Conservation (phyloP, 2,797 vertebrate species). For the Myiotriccus ornatus region DNA sequence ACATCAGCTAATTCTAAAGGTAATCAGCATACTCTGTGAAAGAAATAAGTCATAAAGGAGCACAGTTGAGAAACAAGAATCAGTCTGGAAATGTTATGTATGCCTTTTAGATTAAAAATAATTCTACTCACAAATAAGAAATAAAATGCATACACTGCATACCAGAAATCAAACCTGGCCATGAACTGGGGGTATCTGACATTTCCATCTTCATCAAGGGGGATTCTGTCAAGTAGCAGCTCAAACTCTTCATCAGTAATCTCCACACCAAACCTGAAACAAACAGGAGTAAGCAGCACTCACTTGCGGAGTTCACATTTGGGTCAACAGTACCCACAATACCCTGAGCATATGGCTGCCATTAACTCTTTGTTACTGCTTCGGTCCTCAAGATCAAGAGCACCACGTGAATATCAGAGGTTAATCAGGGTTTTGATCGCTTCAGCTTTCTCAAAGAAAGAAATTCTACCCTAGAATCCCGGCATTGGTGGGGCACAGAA, state of each 20-base stretch:
- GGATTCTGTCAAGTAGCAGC: conserved; percentile 85
- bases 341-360: conserved; percentile 88
- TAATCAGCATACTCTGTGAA: neutral
- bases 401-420: conserved; percentile 88
- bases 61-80: neutral
- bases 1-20: neutral
- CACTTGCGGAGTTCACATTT: conserved; percentile 78
- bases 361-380: conserved; percentile 90
- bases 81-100: neutral
- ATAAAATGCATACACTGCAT: conserved; percentile 7
- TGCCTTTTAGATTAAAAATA: conserved; percentile 40
- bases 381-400: conserved; percentile 77
- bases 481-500: conserved; percentile 69
- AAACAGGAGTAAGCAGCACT: conserved; percentile 74
- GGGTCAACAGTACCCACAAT: conserved; percentile 80
- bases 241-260: conserved; percentile 88
- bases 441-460: conserved; percentile 87
- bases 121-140: conserved; percentile 37
- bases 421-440: conserved; percentile 90
- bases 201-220: conserved; percentile 81
- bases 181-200: conserved; percentile 72
- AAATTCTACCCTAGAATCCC: conserved; percentile 80
- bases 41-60: neutral
- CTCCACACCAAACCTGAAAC: conserved; percentile 80
- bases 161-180: conserved; percentile 67